These are phyloP conservation scores for Schizotus pectinicornis DNA, from an alignment of 2,888 invertebrate species.

Conservation along the genomic window DNA sequence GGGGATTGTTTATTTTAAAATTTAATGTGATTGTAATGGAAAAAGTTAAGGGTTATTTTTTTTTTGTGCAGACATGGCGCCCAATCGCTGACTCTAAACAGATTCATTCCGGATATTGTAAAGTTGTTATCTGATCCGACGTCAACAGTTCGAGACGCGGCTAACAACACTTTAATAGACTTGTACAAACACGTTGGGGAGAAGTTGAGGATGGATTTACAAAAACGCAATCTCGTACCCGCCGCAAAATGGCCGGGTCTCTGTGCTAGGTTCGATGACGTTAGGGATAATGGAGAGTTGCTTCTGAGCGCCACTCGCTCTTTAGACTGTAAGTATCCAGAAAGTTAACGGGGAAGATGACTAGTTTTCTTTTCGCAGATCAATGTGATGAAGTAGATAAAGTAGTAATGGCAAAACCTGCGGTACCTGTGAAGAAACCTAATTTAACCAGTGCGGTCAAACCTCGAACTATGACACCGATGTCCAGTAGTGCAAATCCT, in stretches of 20 bases:
- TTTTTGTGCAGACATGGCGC: conserved; percentile 77
- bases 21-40: background rate
- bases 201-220: conserved; percentile 79
- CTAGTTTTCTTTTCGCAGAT: conserved; percentile 13
- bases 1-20: background rate
- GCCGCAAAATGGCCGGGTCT: conserved; percentile 73
- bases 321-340: conserved; percentile 47
- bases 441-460: conserved; percentile 49
- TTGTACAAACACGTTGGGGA: conserved; percentile 94
- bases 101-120: conserved; percentile 82
- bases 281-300: conserved; percentile 74
- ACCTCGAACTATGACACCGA: conserved; percentile 52
- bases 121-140: conserved; percentile 87
- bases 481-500: conserved; percentile 48
- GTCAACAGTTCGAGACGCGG: conserved; percentile 85
- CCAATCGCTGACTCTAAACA: conserved; percentile 79
- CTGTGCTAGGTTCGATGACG: conserved; percentile 87
- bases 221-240: conserved; percentile 79
- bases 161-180: conserved; percentile 83
- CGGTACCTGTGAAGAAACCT: conserved; percentile 57
- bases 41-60: background rate
- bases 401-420: conserved; percentile 52
- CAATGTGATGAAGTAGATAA: conserved; percentile 60
- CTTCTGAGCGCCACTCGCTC: conserved; percentile 71
- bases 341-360: conserved; percentile 2